A percentile compares a stretch with the other conserved stretches of the same genome.
These are phyloP conservation scores for Drosophila multiciliata DNA, from an alignment of 2,888 invertebrate species.

Conservation along the genomic window DNA sequence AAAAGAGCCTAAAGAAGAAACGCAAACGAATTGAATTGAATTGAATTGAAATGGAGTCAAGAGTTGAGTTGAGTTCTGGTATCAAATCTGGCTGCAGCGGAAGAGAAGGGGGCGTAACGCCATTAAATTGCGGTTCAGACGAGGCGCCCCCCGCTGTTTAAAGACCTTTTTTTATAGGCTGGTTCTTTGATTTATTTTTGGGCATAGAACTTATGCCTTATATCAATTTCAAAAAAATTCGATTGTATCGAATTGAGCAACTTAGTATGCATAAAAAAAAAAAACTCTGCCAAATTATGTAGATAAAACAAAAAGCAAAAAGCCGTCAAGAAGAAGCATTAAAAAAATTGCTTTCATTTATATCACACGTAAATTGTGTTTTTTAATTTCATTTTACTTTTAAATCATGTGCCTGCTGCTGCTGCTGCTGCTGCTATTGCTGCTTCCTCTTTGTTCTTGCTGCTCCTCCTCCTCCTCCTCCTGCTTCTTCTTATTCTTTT, in stretches of 20 bases:
- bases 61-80: constrained; percentile 21
- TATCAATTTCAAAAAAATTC: constrained; percentile 45
- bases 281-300: constrained; percentile 31
- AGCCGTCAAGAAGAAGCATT: background rate
- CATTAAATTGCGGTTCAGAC: constrained; percentile 68
- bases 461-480: constrained; percentile 16
- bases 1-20: constrained; percentile 20
- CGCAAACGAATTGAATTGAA: constrained; percentile 52
- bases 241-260: constrained; percentile 45
- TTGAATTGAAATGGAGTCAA: constrained; percentile 50
- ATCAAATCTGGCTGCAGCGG: constrained; percentile 13
- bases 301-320: constrained; percentile 14
- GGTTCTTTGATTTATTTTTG: constrained; percentile 56
- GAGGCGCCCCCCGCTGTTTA: constrained; percentile 29
- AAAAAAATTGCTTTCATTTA: constrained; percentile 54
- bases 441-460: constrained; percentile 43
- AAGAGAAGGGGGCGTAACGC: constrained; percentile 78
- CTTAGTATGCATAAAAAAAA: constrained; percentile 38
- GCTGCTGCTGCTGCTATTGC: constrained; percentile 20
- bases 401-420: constrained; percentile 65
- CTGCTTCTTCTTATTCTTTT: constrained; percentile 19
- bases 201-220: constrained; percentile 36
- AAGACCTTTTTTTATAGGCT: constrained; percentile 39
- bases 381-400: constrained; percentile 81
- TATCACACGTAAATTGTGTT: constrained; percentile 48